Conservation (phyloP, 2,888 invertebrate species). For the Thelaira solivaga region DNA sequence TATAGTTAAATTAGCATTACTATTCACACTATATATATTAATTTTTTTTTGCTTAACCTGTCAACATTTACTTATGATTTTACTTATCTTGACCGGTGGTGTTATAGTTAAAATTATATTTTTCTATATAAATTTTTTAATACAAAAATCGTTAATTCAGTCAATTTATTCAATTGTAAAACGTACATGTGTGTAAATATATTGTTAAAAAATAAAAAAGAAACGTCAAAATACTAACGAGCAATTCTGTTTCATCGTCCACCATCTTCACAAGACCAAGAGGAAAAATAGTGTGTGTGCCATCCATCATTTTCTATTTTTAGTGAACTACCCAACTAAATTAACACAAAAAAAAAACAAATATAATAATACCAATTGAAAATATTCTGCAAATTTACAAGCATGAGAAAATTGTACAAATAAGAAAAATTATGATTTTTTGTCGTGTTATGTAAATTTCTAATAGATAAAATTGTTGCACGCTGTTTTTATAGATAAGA, state of each 20-base stretch:
- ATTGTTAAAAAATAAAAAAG: neutral
- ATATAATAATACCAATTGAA: slow-evolving; percentile 48
- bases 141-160: no score
- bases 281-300: slow-evolving; percentile 16
- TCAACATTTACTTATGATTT: neutral
- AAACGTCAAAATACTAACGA: slow-evolving; percentile 3
- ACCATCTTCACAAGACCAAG: slow-evolving; percentile 3
- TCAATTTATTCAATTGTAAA: no score
- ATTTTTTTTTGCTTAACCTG: neutral
- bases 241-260: neutral
- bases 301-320: slow-evolving; percentile 51
- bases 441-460: no score
- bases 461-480: no score
- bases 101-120: neutral
- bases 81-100: slow-evolving; percentile 27
- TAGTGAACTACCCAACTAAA: slow-evolving; percentile 35
- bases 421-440: no score
- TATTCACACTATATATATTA: no score
- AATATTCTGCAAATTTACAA: slow-evolving; percentile 32
- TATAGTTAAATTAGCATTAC: no score
- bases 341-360: no score
- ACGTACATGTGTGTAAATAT: no score
- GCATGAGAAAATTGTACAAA: neutral
- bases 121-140: no score
- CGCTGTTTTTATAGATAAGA: no score